These are phyloP conservation scores for Meteorus colon DNA, from an alignment of 2,888 invertebrate genomes.

Conservation along the genomic window DNA sequence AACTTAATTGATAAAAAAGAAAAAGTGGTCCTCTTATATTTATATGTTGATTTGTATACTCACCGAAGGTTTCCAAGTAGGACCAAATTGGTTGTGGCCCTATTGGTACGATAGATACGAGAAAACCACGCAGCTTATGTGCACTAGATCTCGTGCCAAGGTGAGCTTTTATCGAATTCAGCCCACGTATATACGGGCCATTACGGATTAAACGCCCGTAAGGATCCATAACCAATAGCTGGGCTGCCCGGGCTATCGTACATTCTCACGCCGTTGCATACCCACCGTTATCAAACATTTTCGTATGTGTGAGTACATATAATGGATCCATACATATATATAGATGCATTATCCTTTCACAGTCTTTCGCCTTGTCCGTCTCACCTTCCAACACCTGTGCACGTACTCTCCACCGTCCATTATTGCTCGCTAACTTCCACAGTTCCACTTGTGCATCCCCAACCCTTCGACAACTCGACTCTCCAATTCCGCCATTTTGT, in stretches of 20 bases:
- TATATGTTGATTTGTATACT: neutral
- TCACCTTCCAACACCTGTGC: conserved; percentile 46
- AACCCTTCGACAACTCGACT: conserved; percentile 44
- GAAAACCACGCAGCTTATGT: conserved; percentile 46
- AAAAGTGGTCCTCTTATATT: too few relatives aligned
- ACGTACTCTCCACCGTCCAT: conserved; percentile 39
- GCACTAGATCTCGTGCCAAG: conserved; percentile 41
- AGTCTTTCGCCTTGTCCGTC: conserved; percentile 43
- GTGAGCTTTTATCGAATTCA: conserved; percentile 54
- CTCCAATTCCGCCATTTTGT: conserved; percentile 20
- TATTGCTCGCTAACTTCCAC: conserved; percentile 43
- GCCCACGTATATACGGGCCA: conserved; percentile 57
- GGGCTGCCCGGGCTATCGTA: conserved; percentile 34
- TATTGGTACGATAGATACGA: conserved; percentile 11
- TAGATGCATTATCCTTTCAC: conserved; percentile 33
- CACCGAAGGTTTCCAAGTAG: conserved; percentile 1
- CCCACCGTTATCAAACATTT: conserved; percentile 27
- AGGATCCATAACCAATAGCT: conserved; percentile 59
- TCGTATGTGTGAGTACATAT: conserved; percentile 6
- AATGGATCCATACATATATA: conserved; percentile 20
- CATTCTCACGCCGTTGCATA: conserved; percentile 9
- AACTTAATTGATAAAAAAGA: too few relatives aligned
- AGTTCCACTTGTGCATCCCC: conserved; percentile 6
- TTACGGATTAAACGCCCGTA: conserved; percentile 62
- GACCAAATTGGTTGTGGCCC: conserved; percentile 7